A percentile compares a stretch with the other conserved stretches of the same genome.
Conservation (phyloP, 1,140 invertebrate genomes). For the Rhynchophorus ferrugineus region DNA sequence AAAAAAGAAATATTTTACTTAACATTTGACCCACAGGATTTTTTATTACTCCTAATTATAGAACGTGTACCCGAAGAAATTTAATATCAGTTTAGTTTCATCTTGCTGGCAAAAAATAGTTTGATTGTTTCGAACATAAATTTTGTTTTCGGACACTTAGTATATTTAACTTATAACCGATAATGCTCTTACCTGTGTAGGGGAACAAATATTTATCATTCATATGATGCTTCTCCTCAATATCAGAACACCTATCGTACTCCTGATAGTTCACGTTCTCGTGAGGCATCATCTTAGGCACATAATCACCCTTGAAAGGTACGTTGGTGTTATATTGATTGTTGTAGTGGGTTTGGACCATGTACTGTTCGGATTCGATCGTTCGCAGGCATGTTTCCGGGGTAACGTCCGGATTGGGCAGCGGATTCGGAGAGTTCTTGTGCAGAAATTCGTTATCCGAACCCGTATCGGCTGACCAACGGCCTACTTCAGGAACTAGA, state of each 20-base stretch:
- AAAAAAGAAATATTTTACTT: slow-evolving; percentile 14
- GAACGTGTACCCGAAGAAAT: too few species aligned
- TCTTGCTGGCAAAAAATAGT: too few species aligned
- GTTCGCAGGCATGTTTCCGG: slow-evolving; percentile 50
- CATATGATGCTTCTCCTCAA: slow-evolving; percentile 62
- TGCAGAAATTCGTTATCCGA: slow-evolving; percentile 65
- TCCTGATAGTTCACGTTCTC: slow-evolving; percentile 52
- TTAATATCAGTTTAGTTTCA: too few species aligned
- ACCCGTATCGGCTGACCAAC: slow-evolving; percentile 70
- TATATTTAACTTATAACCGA: too few species aligned
- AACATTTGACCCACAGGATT: neutral
- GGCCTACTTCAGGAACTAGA: slow-evolving; percentile 54
- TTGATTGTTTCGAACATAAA: too few species aligned
- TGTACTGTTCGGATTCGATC: slow-evolving; percentile 44
- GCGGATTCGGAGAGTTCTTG: slow-evolving; percentile 61
- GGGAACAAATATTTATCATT: slow-evolving; percentile 73
- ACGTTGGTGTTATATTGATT: slow-evolving; percentile 49
- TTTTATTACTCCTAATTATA: slow-evolving; percentile 1
- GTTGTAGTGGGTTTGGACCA: slow-evolving; percentile 42
- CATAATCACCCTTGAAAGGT: slow-evolving; percentile 36
- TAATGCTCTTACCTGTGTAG: slow-evolving; percentile 59
- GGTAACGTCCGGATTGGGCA: slow-evolving; percentile 64
- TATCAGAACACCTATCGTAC: slow-evolving; percentile 58
- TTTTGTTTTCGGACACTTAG: too few species aligned
- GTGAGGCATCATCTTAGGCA: slow-evolving; percentile 50